Conservation (phyloP, 2,888 invertebrate genomes). For the Thecocarcelia acutangulata region DNA sequence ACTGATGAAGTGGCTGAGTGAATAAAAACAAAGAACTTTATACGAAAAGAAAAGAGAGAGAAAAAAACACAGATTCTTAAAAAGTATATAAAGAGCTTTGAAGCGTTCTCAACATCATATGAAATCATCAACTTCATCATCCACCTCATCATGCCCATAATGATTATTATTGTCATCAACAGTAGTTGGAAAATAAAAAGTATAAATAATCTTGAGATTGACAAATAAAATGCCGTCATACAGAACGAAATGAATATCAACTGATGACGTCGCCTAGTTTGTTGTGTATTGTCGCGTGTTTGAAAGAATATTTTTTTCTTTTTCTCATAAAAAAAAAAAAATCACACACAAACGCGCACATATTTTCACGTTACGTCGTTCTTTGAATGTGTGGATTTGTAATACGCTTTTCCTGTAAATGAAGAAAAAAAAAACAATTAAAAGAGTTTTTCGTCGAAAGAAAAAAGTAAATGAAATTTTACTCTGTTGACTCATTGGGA, state of each 20-base stretch:
- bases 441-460: constrained; percentile 47
- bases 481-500: constrained; percentile 52
- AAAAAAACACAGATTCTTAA: constrained; percentile 32
- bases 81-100: constrained; percentile 21
- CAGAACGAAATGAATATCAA: constrained; percentile 8
- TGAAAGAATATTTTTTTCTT: constrained; percentile 25
- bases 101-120: constrained; percentile 38
- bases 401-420: constrained; percentile 40
- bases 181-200: constrained; percentile 28
- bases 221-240: constrained; percentile 60
- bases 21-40: constrained; percentile 57
- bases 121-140: constrained; percentile 43
- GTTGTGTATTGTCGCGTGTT: constrained; percentile 55
- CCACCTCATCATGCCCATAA: constrained; percentile 27
- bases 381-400: constrained; percentile 38
- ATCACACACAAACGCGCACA: constrained; percentile 32
- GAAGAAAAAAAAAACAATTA: constrained; percentile 65
- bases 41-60: neutral
- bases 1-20: constrained; percentile 61
- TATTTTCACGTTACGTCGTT: constrained; percentile 51
- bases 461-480: constrained; percentile 4
- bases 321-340: too few relatives aligned
- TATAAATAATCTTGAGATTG: constrained; percentile 27
- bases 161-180: constrained; percentile 50
- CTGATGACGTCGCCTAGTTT: constrained; percentile 60